phyloP scores from a whole-genome alignment of 2,113 vertebrate species.

The Amphilophus citrinellus region DNA sequence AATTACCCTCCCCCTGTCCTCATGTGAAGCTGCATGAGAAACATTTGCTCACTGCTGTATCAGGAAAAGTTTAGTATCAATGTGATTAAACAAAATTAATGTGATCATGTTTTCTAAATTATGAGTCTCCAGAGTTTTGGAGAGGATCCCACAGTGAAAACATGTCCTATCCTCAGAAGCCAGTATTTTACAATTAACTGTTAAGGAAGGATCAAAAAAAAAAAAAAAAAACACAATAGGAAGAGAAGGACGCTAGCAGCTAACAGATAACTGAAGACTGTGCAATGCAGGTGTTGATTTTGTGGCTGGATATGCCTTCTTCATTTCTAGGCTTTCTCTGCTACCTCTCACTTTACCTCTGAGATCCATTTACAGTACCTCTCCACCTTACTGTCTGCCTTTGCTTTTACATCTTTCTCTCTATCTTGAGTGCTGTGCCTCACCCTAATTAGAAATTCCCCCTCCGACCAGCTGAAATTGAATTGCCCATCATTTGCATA shows the following conservation, averaged over 20 bases:
- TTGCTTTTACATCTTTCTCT: conserved; percentile 65
- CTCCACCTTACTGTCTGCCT: conserved; percentile 41
- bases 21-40: conserved; percentile 21
- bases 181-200: conserved; percentile 22
- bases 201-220: neutral
- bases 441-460: conserved; percentile 81
- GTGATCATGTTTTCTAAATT: neutral
- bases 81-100: neutral
- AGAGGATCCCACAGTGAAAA: conserved; percentile 18
- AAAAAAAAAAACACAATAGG: neutral
- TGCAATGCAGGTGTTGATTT: conserved; percentile 62
- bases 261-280: conserved; percentile 11
- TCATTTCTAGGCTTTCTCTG: conserved; percentile 5
- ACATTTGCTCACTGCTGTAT: neutral
- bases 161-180: neutral
- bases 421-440: conserved; percentile 72
- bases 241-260: conserved; percentile 11
- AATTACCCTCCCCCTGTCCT: neutral
- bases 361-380: conserved; percentile 44
- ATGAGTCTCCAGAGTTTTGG: neutral
- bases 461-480: conserved; percentile 79
- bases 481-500: conserved; percentile 83
- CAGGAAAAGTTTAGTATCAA: neutral
- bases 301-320: conserved; percentile 33
- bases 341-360: conserved; percentile 11